A percentile compares a stretch with the other conserved stretches of the same genome.
Evolutionary conservation across 2,888 invertebrate genomes (phyloP).

Genomic region (Sarcophaga rosellei): DNA sequence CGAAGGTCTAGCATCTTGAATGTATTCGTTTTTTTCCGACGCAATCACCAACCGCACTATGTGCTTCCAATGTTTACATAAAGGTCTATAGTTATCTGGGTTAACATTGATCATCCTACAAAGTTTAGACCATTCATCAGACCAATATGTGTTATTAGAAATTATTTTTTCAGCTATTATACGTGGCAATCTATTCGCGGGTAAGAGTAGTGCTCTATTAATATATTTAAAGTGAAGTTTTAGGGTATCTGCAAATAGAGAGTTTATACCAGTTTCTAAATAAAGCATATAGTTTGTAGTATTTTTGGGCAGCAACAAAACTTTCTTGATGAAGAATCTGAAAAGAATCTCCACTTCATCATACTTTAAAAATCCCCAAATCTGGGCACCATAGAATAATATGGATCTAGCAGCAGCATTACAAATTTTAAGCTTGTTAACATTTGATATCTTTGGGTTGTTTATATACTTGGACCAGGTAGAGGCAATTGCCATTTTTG

Average conservation of each 20-base stretch:
- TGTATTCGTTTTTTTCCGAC: slow-evolving; percentile 5
- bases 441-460: not conserved
- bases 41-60: not conserved
- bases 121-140: not conserved
- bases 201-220: not conserved
- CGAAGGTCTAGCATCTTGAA: not conserved
- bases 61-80: too few species aligned
- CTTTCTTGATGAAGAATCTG: too few species aligned
- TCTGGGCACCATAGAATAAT: not conserved
- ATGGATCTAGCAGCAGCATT: not conserved
- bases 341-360: not conserved
- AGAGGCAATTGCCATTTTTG: not conserved
- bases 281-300: too few species aligned
- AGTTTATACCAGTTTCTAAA: not conserved
- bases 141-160: not conserved
- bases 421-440: not conserved
- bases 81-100: not conserved
- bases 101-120: not conserved
- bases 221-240: not conserved
- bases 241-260: not conserved
- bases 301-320: too few species aligned
- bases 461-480: not conserved
- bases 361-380: not conserved
- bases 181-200: not conserved
- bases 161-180: not conserved